phyloP scores from a whole-genome alignment of 2,888 invertebrate genomes.

The Allophyes oxyacanthae region DNA sequence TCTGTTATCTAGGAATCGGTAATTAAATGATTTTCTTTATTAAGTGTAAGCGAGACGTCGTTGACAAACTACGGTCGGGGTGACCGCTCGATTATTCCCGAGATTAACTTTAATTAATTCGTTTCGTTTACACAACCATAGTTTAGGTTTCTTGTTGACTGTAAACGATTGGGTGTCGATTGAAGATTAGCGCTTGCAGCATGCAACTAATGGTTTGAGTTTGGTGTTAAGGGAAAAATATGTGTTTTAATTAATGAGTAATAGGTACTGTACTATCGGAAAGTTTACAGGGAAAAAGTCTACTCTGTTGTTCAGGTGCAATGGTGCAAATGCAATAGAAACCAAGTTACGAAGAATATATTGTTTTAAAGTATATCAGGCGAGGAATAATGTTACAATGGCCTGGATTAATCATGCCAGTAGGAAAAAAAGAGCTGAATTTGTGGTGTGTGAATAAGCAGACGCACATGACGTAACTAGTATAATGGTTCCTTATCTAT shows the following conservation, averaged over 20 bases:
- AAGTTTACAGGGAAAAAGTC: too few relatives aligned
- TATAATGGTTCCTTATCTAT: too few relatives aligned
- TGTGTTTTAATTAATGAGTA: conserved; percentile 5
- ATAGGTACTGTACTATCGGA: too few relatives aligned
- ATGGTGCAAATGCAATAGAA: too few relatives aligned
- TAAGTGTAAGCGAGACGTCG: conserved; percentile 40
- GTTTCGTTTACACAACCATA: conserved; percentile 45
- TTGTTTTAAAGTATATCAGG: too few relatives aligned
- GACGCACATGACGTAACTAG: too few relatives aligned
- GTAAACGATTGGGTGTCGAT: conserved; percentile 53
- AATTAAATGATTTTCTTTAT: conserved; percentile 63
- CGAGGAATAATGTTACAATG: too few relatives aligned
- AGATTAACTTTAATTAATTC: conserved; percentile 53
- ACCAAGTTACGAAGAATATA: too few relatives aligned
- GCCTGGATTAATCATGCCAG: too few relatives aligned
- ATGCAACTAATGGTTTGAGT: conserved; percentile 33
- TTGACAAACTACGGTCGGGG: conserved; percentile 61
- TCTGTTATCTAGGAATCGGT: conserved; percentile 55
- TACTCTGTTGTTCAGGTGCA: too few relatives aligned
- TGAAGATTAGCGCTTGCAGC: conserved; percentile 41
- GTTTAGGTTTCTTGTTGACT: conserved; percentile 45
- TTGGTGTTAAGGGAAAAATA: conserved; percentile 22
- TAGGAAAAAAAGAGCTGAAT: too few relatives aligned
- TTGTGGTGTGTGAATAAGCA: too few relatives aligned
- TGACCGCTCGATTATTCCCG: conserved; percentile 46